Evolutionary conservation across 2,113 vertebrate species (phyloP).

Genomic region (Numenius arquata): DNA sequence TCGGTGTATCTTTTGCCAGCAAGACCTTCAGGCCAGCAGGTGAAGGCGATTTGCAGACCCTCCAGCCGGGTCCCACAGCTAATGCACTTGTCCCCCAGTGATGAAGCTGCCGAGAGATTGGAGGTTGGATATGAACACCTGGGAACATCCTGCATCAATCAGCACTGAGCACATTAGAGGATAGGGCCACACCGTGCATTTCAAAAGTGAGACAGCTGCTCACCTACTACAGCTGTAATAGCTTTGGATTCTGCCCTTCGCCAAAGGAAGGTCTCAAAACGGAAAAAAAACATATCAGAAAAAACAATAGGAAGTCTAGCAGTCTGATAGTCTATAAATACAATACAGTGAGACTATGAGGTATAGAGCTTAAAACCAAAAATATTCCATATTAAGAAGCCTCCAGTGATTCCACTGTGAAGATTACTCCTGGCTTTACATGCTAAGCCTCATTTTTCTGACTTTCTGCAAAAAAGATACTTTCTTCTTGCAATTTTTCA

Average conservation of each 20-base stretch:
- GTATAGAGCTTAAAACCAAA: not conserved
- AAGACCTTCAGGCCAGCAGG: not conserved
- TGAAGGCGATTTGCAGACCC: not conserved
- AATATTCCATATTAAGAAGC: not conserved
- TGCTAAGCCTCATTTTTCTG: not conserved
- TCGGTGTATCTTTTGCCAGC: not conserved
- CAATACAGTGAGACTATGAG: not conserved
- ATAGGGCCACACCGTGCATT: not conserved
- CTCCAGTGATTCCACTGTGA: not conserved
- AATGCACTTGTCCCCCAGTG: accelerated
- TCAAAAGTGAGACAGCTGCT: not conserved
- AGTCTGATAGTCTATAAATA: not conserved
- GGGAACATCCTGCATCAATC: not conserved
- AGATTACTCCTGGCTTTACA: not conserved
- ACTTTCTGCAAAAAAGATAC: not conserved
- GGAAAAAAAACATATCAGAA: not conserved
- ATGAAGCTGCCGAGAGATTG: not conserved
- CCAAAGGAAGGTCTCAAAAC: not conserved
- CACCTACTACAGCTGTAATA: not conserved
- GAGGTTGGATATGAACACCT: not conserved
- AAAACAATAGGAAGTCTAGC: not conserved
- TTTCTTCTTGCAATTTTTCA: not conserved
- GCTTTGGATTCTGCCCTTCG: not conserved
- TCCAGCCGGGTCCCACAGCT: not conserved
- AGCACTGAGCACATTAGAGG: not conserved